Percentiles rank a stretch among this genome's conserved stretches.
Conservation (phyloP, 2,797 vertebrate species). For the Scomberomorus guttatus region DNA sequence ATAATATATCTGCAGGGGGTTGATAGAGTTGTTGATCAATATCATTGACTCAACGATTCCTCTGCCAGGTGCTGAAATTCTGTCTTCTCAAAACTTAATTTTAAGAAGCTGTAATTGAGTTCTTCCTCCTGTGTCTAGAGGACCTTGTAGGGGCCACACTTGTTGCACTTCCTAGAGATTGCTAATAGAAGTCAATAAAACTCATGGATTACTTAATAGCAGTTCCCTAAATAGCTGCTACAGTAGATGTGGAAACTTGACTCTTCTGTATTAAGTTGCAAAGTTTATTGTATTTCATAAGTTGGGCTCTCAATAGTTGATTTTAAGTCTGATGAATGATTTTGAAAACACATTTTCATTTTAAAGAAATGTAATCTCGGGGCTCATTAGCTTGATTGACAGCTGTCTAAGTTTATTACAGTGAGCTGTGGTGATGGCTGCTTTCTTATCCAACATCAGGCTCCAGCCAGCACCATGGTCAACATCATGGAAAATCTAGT, state of each 20-base stretch:
- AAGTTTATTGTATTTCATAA: too few species aligned
- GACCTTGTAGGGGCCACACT: conserved; percentile 1
- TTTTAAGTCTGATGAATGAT: not conserved
- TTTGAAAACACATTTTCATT: not conserved
- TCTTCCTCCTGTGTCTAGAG: not conserved
- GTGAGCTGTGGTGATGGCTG: not conserved
- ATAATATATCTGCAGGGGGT: conserved; percentile 48
- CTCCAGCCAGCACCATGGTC: not conserved
- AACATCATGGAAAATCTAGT: not conserved
- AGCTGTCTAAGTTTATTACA: conserved; percentile 2
- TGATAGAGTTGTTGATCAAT: conserved; percentile 54
- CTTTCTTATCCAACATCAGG: not conserved
- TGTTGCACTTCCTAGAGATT: conserved; percentile 11
- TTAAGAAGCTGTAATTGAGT: conserved; percentile 26
- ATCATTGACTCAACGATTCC: conserved; percentile 38
- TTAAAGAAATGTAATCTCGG: not conserved
- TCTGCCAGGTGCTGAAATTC: conserved; percentile 39
- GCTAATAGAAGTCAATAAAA: not conserved
- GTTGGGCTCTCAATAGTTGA: not conserved
- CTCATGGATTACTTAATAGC: conserved; percentile 1
- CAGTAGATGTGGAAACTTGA: not conserved
- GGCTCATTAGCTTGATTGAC: conserved; percentile 19
- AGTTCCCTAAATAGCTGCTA: too few species aligned
- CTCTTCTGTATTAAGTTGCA: too few species aligned
- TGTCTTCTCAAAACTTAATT: conserved; percentile 36